Conservation (phyloP, 2,797 vertebrate species). For the Dermochelys coriacea region DNA sequence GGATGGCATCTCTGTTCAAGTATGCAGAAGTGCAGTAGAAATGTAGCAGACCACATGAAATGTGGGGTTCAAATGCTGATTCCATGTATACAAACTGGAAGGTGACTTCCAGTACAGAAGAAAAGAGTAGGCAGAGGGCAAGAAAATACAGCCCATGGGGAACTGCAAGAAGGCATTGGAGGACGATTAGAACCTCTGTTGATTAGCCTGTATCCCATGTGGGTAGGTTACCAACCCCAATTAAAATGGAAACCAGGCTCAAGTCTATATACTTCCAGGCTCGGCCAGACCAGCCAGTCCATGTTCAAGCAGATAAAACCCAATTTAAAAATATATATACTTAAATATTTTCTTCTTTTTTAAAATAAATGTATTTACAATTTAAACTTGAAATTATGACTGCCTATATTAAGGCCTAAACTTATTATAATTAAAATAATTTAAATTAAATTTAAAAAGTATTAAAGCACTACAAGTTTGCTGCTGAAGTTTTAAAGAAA, state of each 20-base stretch:
- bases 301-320: not conserved
- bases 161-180: not conserved
- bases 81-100: not conserved
- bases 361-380: not conserved
- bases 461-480: not conserved
- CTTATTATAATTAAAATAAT: not conserved
- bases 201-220: not conserved
- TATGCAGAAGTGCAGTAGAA: not conserved
- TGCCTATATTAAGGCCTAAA: not conserved
- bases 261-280: not conserved
- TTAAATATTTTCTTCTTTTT: not conserved
- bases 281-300: not conserved
- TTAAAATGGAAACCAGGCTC: not conserved
- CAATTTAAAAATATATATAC: not conserved
- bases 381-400: not conserved
- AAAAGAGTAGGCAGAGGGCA: not conserved
- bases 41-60: not conserved
- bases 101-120: not conserved
- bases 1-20: not conserved
- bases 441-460: not conserved
- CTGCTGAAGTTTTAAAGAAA: not conserved
- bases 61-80: not conserved
- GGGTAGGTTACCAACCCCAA: not conserved
- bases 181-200: not conserved
- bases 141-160: not conserved